Conservation (phyloP, 2,888 invertebrate species). For the Troglohyphantes excavatus region DNA sequence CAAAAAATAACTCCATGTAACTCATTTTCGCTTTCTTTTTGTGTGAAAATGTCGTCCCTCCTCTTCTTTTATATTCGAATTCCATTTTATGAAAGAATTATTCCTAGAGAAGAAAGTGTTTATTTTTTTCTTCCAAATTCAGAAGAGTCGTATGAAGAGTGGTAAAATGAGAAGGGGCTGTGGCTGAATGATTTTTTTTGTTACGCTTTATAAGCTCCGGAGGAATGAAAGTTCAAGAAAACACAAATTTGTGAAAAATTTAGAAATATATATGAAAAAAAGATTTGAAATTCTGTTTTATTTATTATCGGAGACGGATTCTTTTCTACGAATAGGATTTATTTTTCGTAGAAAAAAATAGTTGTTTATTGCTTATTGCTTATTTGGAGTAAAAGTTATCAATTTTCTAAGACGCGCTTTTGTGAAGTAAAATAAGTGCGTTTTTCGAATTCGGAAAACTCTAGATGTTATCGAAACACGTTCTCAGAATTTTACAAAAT, state of each 20-base stretch:
- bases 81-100: constrained; percentile 26
- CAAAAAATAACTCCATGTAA: constrained; percentile 23
- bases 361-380: background rate
- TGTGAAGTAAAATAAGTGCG: background rate
- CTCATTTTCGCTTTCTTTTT: constrained; percentile 30
- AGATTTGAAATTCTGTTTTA: background rate
- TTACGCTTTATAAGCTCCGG: constrained; percentile 10
- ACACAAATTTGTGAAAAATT: constrained; percentile 36
- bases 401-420: background rate
- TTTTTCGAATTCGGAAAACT: background rate
- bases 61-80: constrained; percentile 13
- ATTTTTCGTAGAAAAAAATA: background rate
- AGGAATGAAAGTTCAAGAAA: constrained; percentile 18
- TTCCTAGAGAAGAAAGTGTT: background rate
- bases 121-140: constrained; percentile 13
- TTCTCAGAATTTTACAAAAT: too few relatives aligned
- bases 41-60: constrained; percentile 1
- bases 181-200: constrained; percentile 28
- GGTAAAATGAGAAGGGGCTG: background rate
- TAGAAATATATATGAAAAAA: background rate
- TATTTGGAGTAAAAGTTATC: constrained; percentile 2
- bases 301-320: constrained; percentile 2
- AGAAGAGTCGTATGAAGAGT: background rate
- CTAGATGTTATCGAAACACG: background rate
- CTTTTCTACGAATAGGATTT: background rate